A percentile compares a stretch with the other conserved stretches of the same genome.
Evolutionary conservation across 2,113 vertebrate genomes (phyloP).

Genomic region (Oenanthe oenanthe): DNA sequence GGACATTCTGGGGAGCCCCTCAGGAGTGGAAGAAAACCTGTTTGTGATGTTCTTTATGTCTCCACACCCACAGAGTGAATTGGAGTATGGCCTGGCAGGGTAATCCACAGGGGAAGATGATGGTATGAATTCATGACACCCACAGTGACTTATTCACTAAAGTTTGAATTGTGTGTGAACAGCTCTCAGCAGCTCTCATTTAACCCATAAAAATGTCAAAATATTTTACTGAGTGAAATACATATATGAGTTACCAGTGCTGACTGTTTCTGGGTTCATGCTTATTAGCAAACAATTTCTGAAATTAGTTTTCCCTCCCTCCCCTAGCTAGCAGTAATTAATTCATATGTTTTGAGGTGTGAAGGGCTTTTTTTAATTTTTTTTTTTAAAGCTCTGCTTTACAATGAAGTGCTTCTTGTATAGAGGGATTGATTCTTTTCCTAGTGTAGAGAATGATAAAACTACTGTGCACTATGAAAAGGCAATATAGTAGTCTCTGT

Average conservation of each 20-base stretch:
- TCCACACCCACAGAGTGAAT: background rate
- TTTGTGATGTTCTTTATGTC: background rate
- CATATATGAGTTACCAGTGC: slow-evolving; percentile 33
- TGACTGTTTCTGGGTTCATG: slow-evolving; percentile 54
- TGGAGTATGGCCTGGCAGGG: background rate
- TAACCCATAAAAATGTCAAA: slow-evolving; percentile 59
- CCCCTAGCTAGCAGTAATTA: background rate
- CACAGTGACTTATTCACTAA: background rate
- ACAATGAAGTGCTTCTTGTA: background rate
- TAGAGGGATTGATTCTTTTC: background rate
- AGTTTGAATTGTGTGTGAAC: slow-evolving; percentile 46
- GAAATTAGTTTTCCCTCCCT: background rate
- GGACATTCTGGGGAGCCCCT: background rate
- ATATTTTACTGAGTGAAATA: slow-evolving; percentile 62
- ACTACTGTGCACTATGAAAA: background rate
- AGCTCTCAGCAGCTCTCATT: slow-evolving; percentile 22
- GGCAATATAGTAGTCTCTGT: background rate
- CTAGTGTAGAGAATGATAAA: background rate
- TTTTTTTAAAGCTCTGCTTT: background rate
- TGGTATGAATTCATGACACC: slow-evolving; percentile 30
- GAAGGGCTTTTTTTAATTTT: background rate
- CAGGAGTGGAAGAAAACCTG: background rate
- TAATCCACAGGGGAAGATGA: background rate
- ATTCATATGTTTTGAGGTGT: background rate
- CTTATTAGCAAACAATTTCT: slow-evolving; percentile 43